These are phyloP conservation scores for Panurus biarmicus DNA, from an alignment of 2,113 vertebrate genomes.

Conservation along the genomic window DNA sequence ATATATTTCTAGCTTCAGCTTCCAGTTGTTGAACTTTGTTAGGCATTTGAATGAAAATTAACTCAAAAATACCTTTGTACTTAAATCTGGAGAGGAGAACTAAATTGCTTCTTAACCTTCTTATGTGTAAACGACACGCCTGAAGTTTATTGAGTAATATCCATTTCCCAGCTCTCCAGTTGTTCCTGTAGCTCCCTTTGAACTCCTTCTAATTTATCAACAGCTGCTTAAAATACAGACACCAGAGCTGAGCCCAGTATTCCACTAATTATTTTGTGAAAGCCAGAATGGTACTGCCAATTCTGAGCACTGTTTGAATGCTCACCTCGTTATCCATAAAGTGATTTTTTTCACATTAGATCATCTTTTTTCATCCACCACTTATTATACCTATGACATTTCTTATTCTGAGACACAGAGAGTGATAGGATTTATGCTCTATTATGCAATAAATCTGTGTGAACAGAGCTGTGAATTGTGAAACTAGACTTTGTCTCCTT, in stretches of 20 bases:
- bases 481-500: neutral
- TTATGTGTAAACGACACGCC: neutral
- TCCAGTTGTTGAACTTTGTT: neutral
- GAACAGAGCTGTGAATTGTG: neutral
- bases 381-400: neutral
- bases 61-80: neutral
- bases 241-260: neutral
- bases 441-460: neutral
- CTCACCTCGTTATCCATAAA: neutral
- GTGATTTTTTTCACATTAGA: neutral
- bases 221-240: neutral
- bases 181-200: neutral
- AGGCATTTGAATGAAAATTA: neutral
- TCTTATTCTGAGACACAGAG: neutral
- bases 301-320: neutral
- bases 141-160: neutral
- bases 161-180: neutral
- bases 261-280: neutral
- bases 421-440: neutral
- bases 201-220: neutral
- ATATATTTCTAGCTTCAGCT: neutral
- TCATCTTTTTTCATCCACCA: neutral
- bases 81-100: neutral
- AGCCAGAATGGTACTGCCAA: neutral
- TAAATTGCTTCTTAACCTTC: neutral